These are phyloP conservation scores for Chesias legatella DNA, from an alignment of 2,888 invertebrate species.

Conservation along the genomic window DNA sequence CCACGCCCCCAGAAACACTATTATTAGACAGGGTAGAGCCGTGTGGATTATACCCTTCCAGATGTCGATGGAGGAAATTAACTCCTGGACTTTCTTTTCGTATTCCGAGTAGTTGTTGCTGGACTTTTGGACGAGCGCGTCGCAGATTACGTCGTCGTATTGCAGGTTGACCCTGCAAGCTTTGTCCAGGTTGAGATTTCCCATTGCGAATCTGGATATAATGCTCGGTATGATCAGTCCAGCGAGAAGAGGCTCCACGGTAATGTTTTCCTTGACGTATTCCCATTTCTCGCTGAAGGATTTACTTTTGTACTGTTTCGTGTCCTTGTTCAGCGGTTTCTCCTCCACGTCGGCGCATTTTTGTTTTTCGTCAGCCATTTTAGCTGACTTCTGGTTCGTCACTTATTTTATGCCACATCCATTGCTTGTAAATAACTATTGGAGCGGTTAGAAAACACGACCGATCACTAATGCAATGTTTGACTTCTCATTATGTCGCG, in stretches of 20 bases:
- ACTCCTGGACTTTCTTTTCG: slow-evolving; percentile 82
- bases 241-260: slow-evolving; percentile 86
- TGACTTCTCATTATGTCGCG: slow-evolving; percentile 53
- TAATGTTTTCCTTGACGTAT: slow-evolving; percentile 78
- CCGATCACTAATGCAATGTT: slow-evolving; percentile 46
- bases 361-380: slow-evolving; percentile 57
- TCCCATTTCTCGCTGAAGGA: slow-evolving; percentile 53
- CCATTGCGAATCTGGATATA: slow-evolving; percentile 85
- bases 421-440: slow-evolving; percentile 44
- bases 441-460: slow-evolving; percentile 34
- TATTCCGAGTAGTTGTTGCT: slow-evolving; percentile 80
- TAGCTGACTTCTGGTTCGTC: slow-evolving; percentile 25
- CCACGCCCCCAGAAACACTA: slow-evolving; percentile 82
- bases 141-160: slow-evolving; percentile 60
- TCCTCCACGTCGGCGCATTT: slow-evolving; percentile 54
- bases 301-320: slow-evolving; percentile 47
- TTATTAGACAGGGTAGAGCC: slow-evolving; percentile 76
- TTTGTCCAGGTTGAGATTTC: slow-evolving; percentile 69
- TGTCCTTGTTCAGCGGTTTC: slow-evolving; percentile 55
- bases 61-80: slow-evolving; percentile 79
- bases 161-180: slow-evolving; percentile 65
- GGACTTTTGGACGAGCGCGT: slow-evolving; percentile 56
- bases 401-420: slow-evolving; percentile 34
- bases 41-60: slow-evolving; percentile 80
- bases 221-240: slow-evolving; percentile 85